A percentile compares a stretch with the other conserved stretches of the same genome.
Conservation (phyloP, 2,797 vertebrate genomes). For the Xenopus petersii region DNA sequence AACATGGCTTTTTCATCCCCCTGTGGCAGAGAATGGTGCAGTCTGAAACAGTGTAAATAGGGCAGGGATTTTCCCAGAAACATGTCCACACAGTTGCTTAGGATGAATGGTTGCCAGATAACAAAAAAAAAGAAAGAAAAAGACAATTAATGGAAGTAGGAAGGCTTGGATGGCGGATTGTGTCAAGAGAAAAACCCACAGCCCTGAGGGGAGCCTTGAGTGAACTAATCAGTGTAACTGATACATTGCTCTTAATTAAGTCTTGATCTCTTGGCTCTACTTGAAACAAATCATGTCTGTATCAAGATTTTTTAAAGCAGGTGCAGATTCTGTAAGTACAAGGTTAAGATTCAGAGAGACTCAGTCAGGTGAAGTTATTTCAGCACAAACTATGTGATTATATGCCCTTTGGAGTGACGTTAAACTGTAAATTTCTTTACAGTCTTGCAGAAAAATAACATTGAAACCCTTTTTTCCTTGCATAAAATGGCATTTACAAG, state of each 20-base stretch:
- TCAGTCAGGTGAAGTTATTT: conserved; percentile 56
- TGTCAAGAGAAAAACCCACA: conserved; percentile 65
- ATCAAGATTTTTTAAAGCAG: conserved; percentile 77
- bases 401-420: no score
- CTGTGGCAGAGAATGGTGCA: conserved; percentile 50
- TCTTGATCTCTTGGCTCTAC: conserved; percentile 82
- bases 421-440: no score
- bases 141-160: conserved; percentile 55
- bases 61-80: conserved; percentile 51
- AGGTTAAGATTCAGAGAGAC: conserved; percentile 64
- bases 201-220: conserved; percentile 64
- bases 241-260: conserved; percentile 80
- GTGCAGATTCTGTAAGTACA: conserved; percentile 69
- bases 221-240: conserved; percentile 61
- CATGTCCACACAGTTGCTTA: conserved; percentile 30
- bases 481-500: no score
- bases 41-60: conserved; percentile 51
- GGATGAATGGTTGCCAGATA: conserved; percentile 55
- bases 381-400: no score
- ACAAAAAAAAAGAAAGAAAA: conserved; percentile 35
- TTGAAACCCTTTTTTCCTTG: no score
- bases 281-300: conserved; percentile 75
- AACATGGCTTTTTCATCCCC: conserved; percentile 47
- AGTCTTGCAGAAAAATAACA: no score
- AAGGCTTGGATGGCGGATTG: conserved; percentile 59